Conservation (phyloP, 1,140 invertebrate species). For the Drepana arcuata region DNA sequence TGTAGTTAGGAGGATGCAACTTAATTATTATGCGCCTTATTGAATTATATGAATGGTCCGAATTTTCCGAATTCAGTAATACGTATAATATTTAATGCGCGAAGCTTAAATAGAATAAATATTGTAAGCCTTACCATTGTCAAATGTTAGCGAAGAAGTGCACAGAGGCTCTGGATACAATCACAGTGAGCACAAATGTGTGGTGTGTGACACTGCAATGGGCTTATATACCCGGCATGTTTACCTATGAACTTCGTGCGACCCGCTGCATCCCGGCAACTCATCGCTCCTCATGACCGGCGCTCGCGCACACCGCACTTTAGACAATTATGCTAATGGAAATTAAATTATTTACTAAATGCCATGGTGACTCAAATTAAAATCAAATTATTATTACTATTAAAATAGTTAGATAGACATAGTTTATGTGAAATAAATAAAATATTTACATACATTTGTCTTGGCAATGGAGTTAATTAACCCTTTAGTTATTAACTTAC, state of each 20-base stretch:
- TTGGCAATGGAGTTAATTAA: too few relatives aligned
- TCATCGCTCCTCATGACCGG: neutral
- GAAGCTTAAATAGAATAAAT: too few relatives aligned
- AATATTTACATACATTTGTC: too few relatives aligned
- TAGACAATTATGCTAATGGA: constrained; percentile 17
- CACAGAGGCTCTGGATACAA: constrained; percentile 32
- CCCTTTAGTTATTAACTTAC: too few relatives aligned
- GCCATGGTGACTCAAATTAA: constrained; percentile 5
- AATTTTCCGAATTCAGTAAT: too few relatives aligned
- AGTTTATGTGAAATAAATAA: too few relatives aligned
- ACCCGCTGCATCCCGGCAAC: too few relatives aligned
- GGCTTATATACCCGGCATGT: constrained; percentile 56
- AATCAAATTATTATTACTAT: constrained; percentile 13
- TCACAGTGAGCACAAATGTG: constrained; percentile 39
- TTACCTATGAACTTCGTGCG: constrained; percentile 67
- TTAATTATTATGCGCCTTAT: too few relatives aligned
- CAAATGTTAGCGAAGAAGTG: constrained; percentile 15
- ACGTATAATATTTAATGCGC: too few relatives aligned
- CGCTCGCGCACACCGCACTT: constrained; percentile 7
- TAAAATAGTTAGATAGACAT: too few relatives aligned
- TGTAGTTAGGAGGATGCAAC: too few relatives aligned
- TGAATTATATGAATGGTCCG: too few relatives aligned
- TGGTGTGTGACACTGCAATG: constrained; percentile 48
- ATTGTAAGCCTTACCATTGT: constrained; percentile 54
- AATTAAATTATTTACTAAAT: constrained; percentile 18